phyloP scores from a whole-genome alignment of 1,140 invertebrate species.

The Hylaeus anthracinus region DNA sequence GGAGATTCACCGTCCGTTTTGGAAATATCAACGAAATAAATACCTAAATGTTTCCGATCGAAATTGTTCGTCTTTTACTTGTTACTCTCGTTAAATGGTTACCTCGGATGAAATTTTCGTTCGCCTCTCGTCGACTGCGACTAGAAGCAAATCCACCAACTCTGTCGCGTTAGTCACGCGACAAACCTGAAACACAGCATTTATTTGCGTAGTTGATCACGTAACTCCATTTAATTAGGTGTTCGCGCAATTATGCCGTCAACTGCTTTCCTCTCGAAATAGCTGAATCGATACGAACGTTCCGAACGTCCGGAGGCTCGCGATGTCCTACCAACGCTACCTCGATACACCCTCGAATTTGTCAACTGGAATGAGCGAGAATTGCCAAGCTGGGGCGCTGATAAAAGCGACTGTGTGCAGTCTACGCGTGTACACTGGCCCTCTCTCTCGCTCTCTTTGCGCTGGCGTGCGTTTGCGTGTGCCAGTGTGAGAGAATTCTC shows the following conservation, averaged over 20 bases:
- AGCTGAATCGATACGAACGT: slow-evolving; percentile 37
- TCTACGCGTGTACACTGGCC: not conserved
- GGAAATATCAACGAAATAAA: too few relatives aligned
- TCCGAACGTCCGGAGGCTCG: slow-evolving; percentile 19
- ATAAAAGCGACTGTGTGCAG: not conserved
- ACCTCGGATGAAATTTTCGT: too few relatives aligned
- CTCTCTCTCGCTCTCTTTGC: not conserved
- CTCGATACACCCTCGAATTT: not conserved
- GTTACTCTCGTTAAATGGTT: too few relatives aligned
- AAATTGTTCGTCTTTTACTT: too few relatives aligned
- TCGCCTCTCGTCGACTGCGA: too few relatives aligned
- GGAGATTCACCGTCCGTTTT: too few relatives aligned
- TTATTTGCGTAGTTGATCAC: slow-evolving; percentile 15
- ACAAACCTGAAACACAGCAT: slow-evolving; percentile 1
- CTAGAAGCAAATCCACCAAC: too few relatives aligned
- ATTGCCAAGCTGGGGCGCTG: not conserved
- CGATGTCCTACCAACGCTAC: not conserved
- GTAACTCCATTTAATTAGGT: slow-evolving; percentile 36
- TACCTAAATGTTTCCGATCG: too few relatives aligned
- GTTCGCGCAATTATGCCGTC: slow-evolving; percentile 26
- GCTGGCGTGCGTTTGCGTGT: too few relatives aligned
- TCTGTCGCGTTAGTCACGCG: not conserved
- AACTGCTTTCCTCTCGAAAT: slow-evolving; percentile 31
- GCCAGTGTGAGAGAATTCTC: not conserved
- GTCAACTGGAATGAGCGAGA: not conserved